phyloP scores from a whole-genome alignment of 2,113 vertebrate species.

The Chloroceryle aenea region DNA sequence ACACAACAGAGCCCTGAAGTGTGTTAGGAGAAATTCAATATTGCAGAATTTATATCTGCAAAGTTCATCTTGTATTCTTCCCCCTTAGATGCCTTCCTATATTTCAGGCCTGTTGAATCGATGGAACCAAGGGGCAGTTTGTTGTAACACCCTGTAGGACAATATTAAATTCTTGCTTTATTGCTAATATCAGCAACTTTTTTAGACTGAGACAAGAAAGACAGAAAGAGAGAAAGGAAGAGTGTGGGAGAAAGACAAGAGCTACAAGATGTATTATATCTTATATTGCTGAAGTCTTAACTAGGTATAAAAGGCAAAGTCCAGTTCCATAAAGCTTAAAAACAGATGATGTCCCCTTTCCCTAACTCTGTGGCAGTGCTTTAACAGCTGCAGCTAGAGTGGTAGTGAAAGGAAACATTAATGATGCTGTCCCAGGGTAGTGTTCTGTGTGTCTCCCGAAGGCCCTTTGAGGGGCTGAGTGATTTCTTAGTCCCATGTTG shows the following conservation, averaged over 20 bases:
- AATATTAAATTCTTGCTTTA: conserved; percentile 50
- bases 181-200: conserved; percentile 54
- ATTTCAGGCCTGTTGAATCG: conserved; percentile 12
- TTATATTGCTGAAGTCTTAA: neutral
- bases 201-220: conserved; percentile 13
- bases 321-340: neutral
- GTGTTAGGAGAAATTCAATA: conserved; percentile 38
- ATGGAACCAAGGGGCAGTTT: neutral
- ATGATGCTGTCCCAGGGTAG: neutral
- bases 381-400: neutral
- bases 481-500: neutral
- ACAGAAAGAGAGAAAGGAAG: neutral
- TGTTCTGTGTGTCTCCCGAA: neutral
- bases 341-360: neutral
- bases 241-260: neutral
- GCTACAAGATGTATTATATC: neutral
- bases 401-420: neutral
- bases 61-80: conserved; percentile 9
- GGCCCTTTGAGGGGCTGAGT: neutral
- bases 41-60: conserved; percentile 36
- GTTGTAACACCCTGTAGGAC: conserved; percentile 15
- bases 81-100: conserved; percentile 6
- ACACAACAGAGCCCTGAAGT: neutral
- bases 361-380: neutral
- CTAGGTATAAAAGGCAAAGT: neutral